A percentile compares a stretch with the other conserved stretches of the same genome.
Conservation (phyloP, 2,888 invertebrate species). For the Biston betularia region DNA sequence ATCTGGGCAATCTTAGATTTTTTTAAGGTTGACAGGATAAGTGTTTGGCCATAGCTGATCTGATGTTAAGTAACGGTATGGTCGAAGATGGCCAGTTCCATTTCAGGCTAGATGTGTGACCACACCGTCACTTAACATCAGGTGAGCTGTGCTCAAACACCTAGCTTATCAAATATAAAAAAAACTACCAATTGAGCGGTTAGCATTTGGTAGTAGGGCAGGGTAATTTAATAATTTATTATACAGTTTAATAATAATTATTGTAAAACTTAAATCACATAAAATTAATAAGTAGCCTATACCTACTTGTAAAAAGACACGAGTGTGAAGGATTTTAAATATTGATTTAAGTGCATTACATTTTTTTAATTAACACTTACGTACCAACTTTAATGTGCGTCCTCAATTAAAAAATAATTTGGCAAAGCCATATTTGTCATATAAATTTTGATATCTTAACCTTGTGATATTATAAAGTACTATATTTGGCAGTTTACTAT, state of each 20-base stretch:
- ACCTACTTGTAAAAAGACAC: too few species aligned
- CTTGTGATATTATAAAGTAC: neutral
- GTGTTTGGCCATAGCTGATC: too few species aligned
- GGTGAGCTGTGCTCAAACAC: too few species aligned
- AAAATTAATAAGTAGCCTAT: neutral
- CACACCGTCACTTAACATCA: too few species aligned
- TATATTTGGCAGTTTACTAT: neutral
- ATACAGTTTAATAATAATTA: neutral
- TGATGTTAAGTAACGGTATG: too few species aligned
- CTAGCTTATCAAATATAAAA: too few species aligned
- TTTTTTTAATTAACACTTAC: neutral
- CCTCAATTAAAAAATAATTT: slow-evolving; percentile 23
- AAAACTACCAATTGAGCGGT: neutral
- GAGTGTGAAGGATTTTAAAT: neutral
- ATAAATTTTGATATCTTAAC: slow-evolving; percentile 11
- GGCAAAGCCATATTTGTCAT: slow-evolving; percentile 3
- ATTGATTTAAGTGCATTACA: neutral
- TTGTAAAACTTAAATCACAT: slow-evolving; percentile 1
- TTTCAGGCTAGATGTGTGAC: too few species aligned
- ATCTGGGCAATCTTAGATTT: too few species aligned
- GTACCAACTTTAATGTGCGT: slow-evolving; percentile 6
- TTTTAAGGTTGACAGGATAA: too few species aligned
- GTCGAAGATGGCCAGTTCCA: too few species aligned
- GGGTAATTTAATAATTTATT: too few species aligned
- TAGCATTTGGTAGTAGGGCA: too few species aligned